Evolutionary conservation across 2,113 vertebrate genomes (phyloP), one percentile per base, ranked within the genome.

Genomic region (Callorhinus ursinus): DNA sequence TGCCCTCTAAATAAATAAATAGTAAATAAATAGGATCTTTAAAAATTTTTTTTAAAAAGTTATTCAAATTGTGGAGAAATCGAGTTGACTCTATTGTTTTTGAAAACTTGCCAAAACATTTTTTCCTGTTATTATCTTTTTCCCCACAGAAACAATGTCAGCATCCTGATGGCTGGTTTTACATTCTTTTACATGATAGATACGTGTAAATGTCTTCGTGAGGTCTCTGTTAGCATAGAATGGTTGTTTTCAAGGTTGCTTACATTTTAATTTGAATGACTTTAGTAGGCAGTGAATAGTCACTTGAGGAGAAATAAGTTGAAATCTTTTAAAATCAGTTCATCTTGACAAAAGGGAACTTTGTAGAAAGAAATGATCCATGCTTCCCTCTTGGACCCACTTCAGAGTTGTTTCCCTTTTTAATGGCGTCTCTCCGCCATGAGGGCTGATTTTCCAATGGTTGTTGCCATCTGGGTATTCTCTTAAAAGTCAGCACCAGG

Each of bases 181-280:
- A 6, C 21, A 21, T 21, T 95, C 85, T 89, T 86, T 95, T 65
- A 84, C 81, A 28, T 10, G 83, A 90, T n/a, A 67, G 53, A 18
- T 72, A 79, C 6, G 79, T 93, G 93, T 86, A 96, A 96, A 94
- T 96, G 63, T 95, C 96, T 97, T 98, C 26, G 10, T 57, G 93
- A 85, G 69, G 31, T 57, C 51, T 59, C 16, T 0, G 0, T 95
- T 87, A 90, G 46, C 49, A 84, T 39, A 83, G 24, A 98, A 81
- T 1, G 53, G 55, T 24, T 79, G 36, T 95, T 98, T 96, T 87
- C 81, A 24, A 28, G 92, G 31, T 36, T 98, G 94, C 92, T 98
- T 96, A 90, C 69, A 76, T 89, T 93, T 94, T 98, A 79, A 28
- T 88, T 69, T 96, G 92, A 98, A 46, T 97, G 92, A 95, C 82